These are phyloP conservation scores for Cichladusa arquata DNA, from an alignment of 2,113 vertebrate genomes.

Conservation along the genomic window DNA sequence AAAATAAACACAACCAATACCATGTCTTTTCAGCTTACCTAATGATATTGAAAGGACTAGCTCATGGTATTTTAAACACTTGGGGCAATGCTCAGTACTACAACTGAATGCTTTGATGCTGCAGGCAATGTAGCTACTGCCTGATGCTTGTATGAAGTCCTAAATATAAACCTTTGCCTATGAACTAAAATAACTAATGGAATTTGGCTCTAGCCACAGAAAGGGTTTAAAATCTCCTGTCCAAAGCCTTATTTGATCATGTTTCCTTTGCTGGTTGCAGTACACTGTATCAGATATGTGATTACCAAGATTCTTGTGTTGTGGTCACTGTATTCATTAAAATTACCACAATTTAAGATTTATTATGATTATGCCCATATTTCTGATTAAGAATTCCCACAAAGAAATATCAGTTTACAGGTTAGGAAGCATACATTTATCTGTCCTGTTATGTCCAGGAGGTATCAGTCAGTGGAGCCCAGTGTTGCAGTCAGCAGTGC, in stretches of 20 bases:
- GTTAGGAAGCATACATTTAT: neutral
- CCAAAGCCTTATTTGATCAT: conserved; percentile 46
- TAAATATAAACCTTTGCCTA: conserved; percentile 51
- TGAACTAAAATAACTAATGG: conserved; percentile 57
- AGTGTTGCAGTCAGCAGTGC: accelerated
- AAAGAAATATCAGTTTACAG: neutral
- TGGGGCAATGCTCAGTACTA: neutral
- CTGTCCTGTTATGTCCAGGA: neutral
- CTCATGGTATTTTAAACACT: neutral
- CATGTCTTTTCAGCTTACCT: neutral
- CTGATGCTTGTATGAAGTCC: neutral
- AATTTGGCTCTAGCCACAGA: conserved; percentile 60
- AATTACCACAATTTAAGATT: neutral
- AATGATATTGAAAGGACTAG: neutral
- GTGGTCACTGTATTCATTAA: neutral
- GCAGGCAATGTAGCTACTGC: conserved; percentile 1
- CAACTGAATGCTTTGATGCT: conserved; percentile 15
- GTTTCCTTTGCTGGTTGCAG: conserved; percentile 1
- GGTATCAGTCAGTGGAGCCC: neutral
- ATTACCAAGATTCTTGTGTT: neutral
- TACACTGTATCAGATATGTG: neutral
- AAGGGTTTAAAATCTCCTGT: conserved; percentile 48
- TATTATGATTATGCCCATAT: neutral
- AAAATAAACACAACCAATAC: neutral
- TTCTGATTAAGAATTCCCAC: neutral